A percentile compares a stretch with the other conserved stretches of the same genome.
phyloP scores from a whole-genome alignment of 2,113 vertebrate species.

The Falco punctatus region DNA sequence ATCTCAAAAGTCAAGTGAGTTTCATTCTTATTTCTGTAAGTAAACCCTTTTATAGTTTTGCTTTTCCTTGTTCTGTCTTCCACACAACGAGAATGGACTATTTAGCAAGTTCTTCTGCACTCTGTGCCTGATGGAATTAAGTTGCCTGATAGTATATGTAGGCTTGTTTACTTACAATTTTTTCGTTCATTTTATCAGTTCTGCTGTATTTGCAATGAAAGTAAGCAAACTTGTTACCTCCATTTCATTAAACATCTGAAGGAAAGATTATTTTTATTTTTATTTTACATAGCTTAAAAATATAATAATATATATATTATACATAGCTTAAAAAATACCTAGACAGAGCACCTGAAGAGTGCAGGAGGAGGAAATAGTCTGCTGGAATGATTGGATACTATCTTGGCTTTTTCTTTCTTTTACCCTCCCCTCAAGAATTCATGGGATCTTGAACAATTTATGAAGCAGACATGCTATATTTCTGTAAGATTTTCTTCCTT shows the following conservation, averaged over 20 bases:
- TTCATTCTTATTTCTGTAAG: background rate
- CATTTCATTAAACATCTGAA: background rate
- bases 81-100: background rate
- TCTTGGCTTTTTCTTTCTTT: background rate
- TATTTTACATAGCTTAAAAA: background rate
- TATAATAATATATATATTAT: background rate
- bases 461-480: background rate
- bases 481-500: background rate
- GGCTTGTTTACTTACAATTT: background rate
- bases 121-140: background rate
- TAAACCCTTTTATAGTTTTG: background rate
- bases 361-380: background rate
- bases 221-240: background rate
- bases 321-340: background rate
- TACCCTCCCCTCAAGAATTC: background rate
- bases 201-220: background rate
- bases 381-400: background rate
- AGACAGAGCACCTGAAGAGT: background rate
- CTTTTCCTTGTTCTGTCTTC: background rate
- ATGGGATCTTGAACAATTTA: background rate
- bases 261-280: background rate
- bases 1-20: conserved; percentile 8
- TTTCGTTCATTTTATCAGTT: background rate
- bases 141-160: background rate
- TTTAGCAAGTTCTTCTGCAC: background rate